Evolutionary conservation across 2,113 vertebrate species (phyloP).

Genomic region (Philantomba maxwellii): DNA sequence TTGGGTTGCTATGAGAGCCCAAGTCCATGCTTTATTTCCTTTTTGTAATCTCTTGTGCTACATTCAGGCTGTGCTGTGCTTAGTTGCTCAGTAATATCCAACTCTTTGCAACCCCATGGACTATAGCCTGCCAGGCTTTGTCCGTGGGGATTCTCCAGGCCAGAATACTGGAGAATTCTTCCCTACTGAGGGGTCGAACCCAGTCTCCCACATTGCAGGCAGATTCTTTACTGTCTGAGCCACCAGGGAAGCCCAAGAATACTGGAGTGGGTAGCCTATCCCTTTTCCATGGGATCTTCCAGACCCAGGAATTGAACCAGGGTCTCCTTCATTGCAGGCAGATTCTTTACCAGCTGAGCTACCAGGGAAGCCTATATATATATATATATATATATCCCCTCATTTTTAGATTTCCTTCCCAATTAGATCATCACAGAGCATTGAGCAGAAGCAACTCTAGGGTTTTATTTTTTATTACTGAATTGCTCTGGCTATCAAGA

Average conservation of each 20-base stretch:
- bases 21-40: not conserved
- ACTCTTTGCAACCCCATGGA: not conserved
- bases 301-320: not conserved
- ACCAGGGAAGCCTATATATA: not conserved
- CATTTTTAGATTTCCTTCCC: not conserved
- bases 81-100: fast-evolving
- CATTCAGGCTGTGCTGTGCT: not conserved
- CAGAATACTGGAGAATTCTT: not conserved
- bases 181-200: not conserved
- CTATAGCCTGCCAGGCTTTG: not conserved
- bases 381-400: not conserved
- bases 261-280: not conserved
- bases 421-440: not conserved
- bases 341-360: not conserved
- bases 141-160: not conserved
- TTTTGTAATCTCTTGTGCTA: not conserved
- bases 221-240: not conserved
- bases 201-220: not conserved
- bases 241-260: not conserved
- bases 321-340: not conserved
- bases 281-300: not conserved
- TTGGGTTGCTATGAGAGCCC: not conserved
- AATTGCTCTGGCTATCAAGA: not conserved
- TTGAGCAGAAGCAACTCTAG: not conserved
- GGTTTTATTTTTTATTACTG: not conserved